Evolutionary conservation across 2,113 vertebrate genomes (phyloP), one percentile per base, ranked within the genome.

Genomic region (Clinocottus analis): DNA sequence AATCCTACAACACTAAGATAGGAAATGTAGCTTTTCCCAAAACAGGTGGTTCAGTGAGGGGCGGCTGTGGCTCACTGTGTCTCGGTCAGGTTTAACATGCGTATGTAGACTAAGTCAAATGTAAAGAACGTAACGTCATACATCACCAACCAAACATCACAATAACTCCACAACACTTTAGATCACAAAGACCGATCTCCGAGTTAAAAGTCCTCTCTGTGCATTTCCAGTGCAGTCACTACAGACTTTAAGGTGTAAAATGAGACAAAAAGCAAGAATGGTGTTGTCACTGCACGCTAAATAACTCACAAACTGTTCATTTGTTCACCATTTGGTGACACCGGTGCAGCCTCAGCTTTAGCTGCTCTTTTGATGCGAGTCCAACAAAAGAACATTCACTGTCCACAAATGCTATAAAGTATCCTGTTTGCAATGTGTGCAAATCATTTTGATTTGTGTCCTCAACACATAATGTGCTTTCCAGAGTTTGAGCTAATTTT

Each of bases 401-500:
- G 23, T 29, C 53, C 33, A 14, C 23, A 43, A 12, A 9, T 43
- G 25, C 13, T 17, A 31, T 27, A 7, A 27, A 10, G 4, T 3
- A 23, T 2, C 33, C 14, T 60, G 64, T 55, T 25, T 56, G 35
- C 11, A 39, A 2, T 53, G 16, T 33, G 45, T 53, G 60, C 51
- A 53, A 69, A 77, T 55, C 29, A 17, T 49, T 75, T 27, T 21
- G n/a, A 56, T 59, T 58, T 84, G 33, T 74, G 21, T 62, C 47
- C 11, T 37, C 58, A 23, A 39, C 59, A 35, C 23, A 21, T 56
- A 58, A 64, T 63, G 55, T 43, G 71, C 31, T 68, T 80, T 51
- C 51, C 47, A 25, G 51, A 75, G 27, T 55, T 39, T 11, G 5
- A 53, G 43, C 68, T 84, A 31, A 25, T 70, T 77, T 82, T 27